A percentile compares a stretch with the other conserved stretches of the same genome.
Evolutionary conservation across 2,888 invertebrate species (phyloP).

Genomic region (Tipula helvola): DNA sequence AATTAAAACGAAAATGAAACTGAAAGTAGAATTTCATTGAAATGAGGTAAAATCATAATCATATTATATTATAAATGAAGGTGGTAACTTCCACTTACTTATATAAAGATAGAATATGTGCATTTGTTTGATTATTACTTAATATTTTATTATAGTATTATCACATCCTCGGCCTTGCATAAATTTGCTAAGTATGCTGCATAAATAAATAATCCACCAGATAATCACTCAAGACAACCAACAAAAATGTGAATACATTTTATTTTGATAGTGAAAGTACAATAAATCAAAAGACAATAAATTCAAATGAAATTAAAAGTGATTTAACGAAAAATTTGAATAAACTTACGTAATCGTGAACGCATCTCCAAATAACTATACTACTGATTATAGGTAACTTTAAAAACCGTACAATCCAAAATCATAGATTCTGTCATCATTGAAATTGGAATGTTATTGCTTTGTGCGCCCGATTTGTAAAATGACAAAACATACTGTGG

Average conservation of each 20-base stretch:
- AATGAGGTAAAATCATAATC: background rate
- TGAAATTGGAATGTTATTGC: background rate
- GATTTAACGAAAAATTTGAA: background rate
- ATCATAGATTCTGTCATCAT: background rate
- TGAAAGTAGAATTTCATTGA: background rate
- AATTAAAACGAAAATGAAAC: background rate
- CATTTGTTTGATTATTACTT: no score
- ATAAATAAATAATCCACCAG: background rate
- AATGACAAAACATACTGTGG: background rate
- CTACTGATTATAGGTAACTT: background rate
- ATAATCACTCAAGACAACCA: background rate
- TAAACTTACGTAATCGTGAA: background rate
- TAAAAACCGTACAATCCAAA: background rate
- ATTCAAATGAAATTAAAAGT: background rate
- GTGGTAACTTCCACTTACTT: no score
- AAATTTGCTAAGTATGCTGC: background rate
- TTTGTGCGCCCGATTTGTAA: background rate
- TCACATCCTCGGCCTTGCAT: background rate
- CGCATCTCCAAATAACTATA: background rate
- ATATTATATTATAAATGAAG: no score
- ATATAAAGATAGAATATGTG: no score
- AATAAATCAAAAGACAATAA: background rate
- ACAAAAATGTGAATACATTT: background rate
- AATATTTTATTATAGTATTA: background rate
- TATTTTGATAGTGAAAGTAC: background rate